Evolutionary conservation across 2,888 invertebrate species (phyloP), one percentile per base, ranked within the genome.

Genomic region (Autographa pulchrina): DNA sequence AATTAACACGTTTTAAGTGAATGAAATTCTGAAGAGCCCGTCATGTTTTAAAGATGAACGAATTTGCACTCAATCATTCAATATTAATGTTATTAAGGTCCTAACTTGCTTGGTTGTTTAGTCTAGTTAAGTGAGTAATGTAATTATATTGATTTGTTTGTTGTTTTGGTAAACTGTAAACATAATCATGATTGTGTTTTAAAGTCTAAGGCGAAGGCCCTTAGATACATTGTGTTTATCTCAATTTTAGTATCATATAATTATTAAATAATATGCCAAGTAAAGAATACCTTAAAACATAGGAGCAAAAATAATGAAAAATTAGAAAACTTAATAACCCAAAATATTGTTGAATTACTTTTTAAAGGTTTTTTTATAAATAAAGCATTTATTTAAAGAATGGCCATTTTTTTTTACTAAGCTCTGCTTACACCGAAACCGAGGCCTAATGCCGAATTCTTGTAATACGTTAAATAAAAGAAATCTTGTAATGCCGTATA

Each of bases 1-100:
- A 84, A 84, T 85, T 82, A 82, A 65, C 38, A 72, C 32, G 11
- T 62, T 64, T 58, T 69, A 69, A 82, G 64, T 65, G 68, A 75
- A 79, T 80, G 72, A 75, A 81, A 77, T 75, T 69, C 56, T 54
- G n/a, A 58, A 74, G 62, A 56, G 41, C 20, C 56, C 32, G n/a
- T 56, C 54, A 65, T 67, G 68, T 72, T 78, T 78, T 72, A n/a
- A 63, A 82, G 58, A 64, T 70, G 35, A 52, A 62, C 41, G 41
- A 72, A 41, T 56, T 59, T 74, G 31, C 61, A 65, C 62, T 66
- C 38, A 66, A 74, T 68, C 41, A 70, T 16, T 65, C 25, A 32
- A 25, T 25, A 56, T 11, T 54, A 54, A 54, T 54, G 18, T 25
- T 59, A 56, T 56, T n/a, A 25, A 20, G 38, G 70, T 68, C 76